phyloP scores from a whole-genome alignment of 2,888 invertebrate genomes.

The Thymelicus lineola region DNA sequence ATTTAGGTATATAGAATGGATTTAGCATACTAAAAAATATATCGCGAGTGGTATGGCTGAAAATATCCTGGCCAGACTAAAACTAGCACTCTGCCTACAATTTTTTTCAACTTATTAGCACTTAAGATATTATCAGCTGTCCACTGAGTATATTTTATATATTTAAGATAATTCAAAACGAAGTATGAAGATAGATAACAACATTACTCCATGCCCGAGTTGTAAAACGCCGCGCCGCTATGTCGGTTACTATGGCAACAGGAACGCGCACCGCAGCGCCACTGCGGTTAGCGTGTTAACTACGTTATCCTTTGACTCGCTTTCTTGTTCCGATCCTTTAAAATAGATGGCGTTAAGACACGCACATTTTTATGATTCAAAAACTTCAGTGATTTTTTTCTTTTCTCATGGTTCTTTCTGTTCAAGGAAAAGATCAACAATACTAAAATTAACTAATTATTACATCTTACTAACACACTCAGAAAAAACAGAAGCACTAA shows the following conservation, averaged over 20 bases:
- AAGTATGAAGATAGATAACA: neutral
- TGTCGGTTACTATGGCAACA: slow-evolving; percentile 40
- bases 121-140: too few species aligned
- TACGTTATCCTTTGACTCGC: slow-evolving; percentile 10
- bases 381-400: neutral
- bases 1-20: too few species aligned
- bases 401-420: neutral
- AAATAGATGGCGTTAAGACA: slow-evolving; percentile 10
- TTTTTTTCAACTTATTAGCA: too few species aligned
- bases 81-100: too few species aligned
- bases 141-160: too few species aligned
- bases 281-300: slow-evolving; percentile 27
- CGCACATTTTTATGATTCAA: neutral
- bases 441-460: neutral
- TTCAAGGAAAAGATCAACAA: too few species aligned
- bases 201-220: neutral
- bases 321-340: neutral
- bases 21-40: too few species aligned
- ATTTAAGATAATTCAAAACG: too few species aligned
- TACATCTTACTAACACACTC: neutral
- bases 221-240: neutral
- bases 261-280: slow-evolving; percentile 34
- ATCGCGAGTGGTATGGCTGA: too few species aligned
- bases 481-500: slow-evolving; percentile 15
- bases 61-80: too few species aligned